Evolutionary conservation across 2,797 vertebrate species (phyloP).

Genomic region (Allobates femoralis): DNA sequence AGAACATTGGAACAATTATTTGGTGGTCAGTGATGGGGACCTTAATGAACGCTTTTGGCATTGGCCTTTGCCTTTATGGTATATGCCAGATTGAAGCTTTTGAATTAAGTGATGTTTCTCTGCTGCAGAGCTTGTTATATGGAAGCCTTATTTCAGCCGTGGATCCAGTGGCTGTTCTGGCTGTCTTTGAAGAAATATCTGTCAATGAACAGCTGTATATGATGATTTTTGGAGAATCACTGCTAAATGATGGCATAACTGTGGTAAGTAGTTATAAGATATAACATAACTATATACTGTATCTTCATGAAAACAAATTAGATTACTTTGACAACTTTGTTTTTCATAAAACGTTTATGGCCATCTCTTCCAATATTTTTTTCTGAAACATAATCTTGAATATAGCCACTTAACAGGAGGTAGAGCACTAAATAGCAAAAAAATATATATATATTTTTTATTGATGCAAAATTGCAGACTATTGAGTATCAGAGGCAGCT

Average conservation of each 20-base stretch:
- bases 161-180: constrained; percentile 90
- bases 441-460: too few species aligned
- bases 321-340: too few species aligned
- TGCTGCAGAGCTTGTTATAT: constrained; percentile 92
- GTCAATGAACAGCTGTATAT: constrained; percentile 95
- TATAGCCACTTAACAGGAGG: too few species aligned
- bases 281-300: too few species aligned
- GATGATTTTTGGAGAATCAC: constrained; percentile 92
- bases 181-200: constrained; percentile 89
- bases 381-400: too few species aligned
- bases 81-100: constrained; percentile 89
- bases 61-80: constrained; percentile 89
- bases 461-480: too few species aligned
- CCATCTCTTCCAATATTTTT: too few species aligned
- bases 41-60: constrained; percentile 89
- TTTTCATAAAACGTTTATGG: too few species aligned
- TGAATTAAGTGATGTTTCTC: constrained; percentile 82
- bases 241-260: constrained; percentile 94
- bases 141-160: constrained; percentile 92
- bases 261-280: constrained; percentile 81
- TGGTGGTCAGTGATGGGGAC: constrained; percentile 92
- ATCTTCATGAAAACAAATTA: too few species aligned
- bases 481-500: too few species aligned
- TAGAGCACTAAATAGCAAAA: too few species aligned
- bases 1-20: constrained; percentile 92